These are phyloP conservation scores for Beris chalybata DNA, from an alignment of 2,888 invertebrate genomes.

Conservation along the genomic window DNA sequence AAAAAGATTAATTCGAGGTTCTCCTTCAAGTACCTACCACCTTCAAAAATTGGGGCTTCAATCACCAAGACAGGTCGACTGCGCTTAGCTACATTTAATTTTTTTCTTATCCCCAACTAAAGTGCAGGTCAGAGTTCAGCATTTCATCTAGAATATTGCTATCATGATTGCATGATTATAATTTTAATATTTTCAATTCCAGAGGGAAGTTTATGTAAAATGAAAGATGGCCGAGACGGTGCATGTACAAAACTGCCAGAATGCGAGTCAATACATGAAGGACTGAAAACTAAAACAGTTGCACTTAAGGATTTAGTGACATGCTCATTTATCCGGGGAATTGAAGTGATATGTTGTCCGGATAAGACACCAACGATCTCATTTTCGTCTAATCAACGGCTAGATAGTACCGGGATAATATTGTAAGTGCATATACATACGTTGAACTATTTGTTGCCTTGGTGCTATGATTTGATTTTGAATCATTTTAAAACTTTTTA, in stretches of 20 bases:
- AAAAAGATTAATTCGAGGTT: too few relatives aligned
- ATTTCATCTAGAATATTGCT: too few relatives aligned
- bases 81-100: too few relatives aligned
- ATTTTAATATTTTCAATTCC: conserved; percentile 6
- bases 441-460: too few relatives aligned
- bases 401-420: not conserved
- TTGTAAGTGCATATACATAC: conserved; percentile 15
- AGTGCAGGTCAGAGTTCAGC: too few relatives aligned
- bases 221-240: conserved; percentile 41
- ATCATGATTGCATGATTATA: too few relatives aligned
- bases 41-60: too few relatives aligned
- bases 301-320: conserved; percentile 40
- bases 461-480: too few relatives aligned
- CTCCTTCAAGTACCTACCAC: too few relatives aligned
- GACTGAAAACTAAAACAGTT: conserved; percentile 41
- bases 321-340: conserved; percentile 44
- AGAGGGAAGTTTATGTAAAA: conserved; percentile 36
- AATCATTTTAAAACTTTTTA: too few relatives aligned
- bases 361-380: conserved; percentile 3
- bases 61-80: too few relatives aligned
- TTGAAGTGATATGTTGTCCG: conserved; percentile 50
- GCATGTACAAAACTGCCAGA: conserved; percentile 42
- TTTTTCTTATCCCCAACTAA: too few relatives aligned
- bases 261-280: conserved; percentile 41
- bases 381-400: not conserved